These are phyloP conservation scores for Eudasyphora cyanicolor DNA, from an alignment of 2,888 invertebrate species.

Conservation along the genomic window DNA sequence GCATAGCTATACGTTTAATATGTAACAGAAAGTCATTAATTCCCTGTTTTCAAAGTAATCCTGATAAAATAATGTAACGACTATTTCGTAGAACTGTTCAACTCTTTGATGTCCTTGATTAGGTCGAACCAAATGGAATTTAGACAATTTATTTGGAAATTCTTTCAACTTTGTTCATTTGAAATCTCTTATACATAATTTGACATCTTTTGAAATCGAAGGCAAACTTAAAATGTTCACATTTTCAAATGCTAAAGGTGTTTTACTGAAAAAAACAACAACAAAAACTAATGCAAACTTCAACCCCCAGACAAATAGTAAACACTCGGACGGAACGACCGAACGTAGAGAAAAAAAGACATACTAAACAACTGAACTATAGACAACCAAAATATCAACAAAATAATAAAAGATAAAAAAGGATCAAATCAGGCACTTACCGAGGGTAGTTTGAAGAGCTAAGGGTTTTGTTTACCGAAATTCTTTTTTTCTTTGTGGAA, in stretches of 20 bases:
- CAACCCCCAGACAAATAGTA: not conserved
- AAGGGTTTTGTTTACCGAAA: slow-evolving; percentile 11
- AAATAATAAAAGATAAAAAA: slow-evolving; percentile 22
- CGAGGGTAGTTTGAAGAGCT: not conserved
- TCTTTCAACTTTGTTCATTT: slow-evolving; percentile 1
- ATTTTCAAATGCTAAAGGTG: not conserved
- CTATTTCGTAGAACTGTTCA: not conserved
- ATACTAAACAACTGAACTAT: slow-evolving; percentile 19
- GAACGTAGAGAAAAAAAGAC: too few relatives aligned
- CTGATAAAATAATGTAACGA: not conserved
- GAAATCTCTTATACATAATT: not conserved
- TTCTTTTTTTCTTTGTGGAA: slow-evolving; percentile 6
- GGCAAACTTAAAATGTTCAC: not conserved
- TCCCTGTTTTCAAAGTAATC: too few relatives aligned
- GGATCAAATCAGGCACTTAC: not conserved
- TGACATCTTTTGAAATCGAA: not conserved
- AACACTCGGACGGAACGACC: not conserved
- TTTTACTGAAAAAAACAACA: not conserved
- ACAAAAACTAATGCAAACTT: not conserved
- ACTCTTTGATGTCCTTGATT: slow-evolving; percentile 12
- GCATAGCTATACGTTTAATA: too few relatives aligned
- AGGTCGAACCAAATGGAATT: not conserved
- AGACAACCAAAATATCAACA: slow-evolving; percentile 17
- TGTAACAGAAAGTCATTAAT: too few relatives aligned
- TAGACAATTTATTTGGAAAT: slow-evolving; percentile 12